Evolutionary conservation across 2,113 vertebrate genomes (phyloP), one percentile per base, ranked within the genome.

Genomic region (Ctenodactylus gundi): DNA sequence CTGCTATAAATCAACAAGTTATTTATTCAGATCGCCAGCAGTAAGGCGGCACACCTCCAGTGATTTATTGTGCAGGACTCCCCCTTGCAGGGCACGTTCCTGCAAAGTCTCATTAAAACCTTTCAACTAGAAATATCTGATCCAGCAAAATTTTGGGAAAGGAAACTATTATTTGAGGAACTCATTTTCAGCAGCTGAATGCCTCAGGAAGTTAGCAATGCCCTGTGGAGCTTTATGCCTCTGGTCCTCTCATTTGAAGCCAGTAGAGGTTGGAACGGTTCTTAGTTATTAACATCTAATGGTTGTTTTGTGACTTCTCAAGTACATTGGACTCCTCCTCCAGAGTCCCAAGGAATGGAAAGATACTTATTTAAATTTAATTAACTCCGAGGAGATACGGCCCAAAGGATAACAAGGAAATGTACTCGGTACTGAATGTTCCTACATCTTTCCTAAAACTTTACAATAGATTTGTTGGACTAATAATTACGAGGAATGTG

Each of bases 321-420:
- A 97, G 84, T 90, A 55, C 53, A 2, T 51, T 75, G 86, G 96
- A 76, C 88, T 95, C 95, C 90, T 88, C 95, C 94, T 95, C 49
- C 77, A 34, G 93, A 88, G 90, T 94, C 84, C 72, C 90, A 88
- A 78, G 81, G 95, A 97, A 97, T 90, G 94, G 93, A 92, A 97
- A 90, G 87, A 95, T 88, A 90, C 93, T 97, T 97, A 96, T 83
- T 95, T 90, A 94, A 96, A 97, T 97, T 97, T 96, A 97, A 96
- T 97, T 97, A 97, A 97, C 94, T 97, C 93, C 83, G 91, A 93
- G 67, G 90, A 96, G 77, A 91, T 60, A 85, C 51, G 15, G 70
- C 91, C 90, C 88, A 95, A 94, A 96, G 96, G 94, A 97, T 94
- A 89, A 82, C 0, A 27, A 78, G 88, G 62, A 87, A 85, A 91